Percentiles rank a stretch among this genome's conserved stretches.
Evolutionary conservation across 2,888 invertebrate genomes (phyloP).

Genomic region (Druceiella hillmani): DNA sequence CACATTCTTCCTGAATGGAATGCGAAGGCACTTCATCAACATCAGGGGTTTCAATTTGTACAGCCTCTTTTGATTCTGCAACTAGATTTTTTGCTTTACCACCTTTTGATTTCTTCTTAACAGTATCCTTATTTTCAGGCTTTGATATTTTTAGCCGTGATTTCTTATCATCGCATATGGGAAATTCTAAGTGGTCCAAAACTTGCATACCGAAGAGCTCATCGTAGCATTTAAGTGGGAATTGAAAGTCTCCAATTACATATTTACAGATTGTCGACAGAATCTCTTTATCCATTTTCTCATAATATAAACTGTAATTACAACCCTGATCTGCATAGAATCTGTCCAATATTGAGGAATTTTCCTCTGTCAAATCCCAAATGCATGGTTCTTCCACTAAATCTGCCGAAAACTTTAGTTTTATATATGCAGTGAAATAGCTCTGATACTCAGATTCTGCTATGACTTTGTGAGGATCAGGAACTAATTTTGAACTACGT

Average conservation of each 20-base stretch:
- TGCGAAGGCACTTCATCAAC: too few relatives aligned
- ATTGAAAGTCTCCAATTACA: conserved; percentile 38
- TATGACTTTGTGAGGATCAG: conserved; percentile 42
- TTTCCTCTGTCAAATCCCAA: conserved; percentile 40
- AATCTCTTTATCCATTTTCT: conserved; percentile 48
- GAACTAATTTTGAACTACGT: conserved; percentile 47
- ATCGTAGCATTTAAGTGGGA: conserved; percentile 34
- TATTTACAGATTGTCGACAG: conserved; percentile 47
- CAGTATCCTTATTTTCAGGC: too few relatives aligned
- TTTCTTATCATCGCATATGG: conserved; percentile 35
- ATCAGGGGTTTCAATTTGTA: too few relatives aligned
- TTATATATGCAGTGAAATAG: conserved; percentile 54
- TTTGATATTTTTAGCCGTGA: conserved; percentile 38
- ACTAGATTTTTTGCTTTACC: too few relatives aligned
- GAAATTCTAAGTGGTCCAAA: conserved; percentile 35
- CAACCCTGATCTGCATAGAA: conserved; percentile 55
- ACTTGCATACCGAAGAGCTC: conserved; percentile 41
- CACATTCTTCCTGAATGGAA: too few relatives aligned
- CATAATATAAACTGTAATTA: conserved; percentile 55
- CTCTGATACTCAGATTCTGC: conserved; percentile 40
- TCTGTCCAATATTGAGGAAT: conserved; percentile 48
- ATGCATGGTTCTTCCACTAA: conserved; percentile 39
- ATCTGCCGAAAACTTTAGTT: conserved; percentile 39
- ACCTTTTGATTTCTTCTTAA: too few relatives aligned
- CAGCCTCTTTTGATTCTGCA: too few relatives aligned